Evolutionary conservation across 1,140 invertebrate species (phyloP).

Genomic region (Camponotus pennsylvanicus): DNA sequence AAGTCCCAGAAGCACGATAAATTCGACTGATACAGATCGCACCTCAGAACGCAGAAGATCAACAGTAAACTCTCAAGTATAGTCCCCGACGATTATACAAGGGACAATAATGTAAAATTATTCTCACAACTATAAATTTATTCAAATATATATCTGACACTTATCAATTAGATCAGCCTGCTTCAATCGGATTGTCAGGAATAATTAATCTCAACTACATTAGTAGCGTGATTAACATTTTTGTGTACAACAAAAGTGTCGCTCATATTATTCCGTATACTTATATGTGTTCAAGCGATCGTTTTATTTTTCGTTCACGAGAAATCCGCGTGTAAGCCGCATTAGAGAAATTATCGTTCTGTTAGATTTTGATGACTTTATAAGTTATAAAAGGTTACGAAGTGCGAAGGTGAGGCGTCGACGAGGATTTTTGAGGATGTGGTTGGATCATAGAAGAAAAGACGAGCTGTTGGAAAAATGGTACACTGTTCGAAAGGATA

Average conservation of each 20-base stretch:
- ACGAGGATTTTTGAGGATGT: constrained; percentile 51
- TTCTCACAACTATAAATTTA: neutral
- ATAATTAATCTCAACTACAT: neutral
- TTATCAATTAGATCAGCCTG: constrained; percentile 8
- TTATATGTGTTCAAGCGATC: constrained; percentile 23
- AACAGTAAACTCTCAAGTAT: constrained; percentile 38
- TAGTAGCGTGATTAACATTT: constrained; percentile 27
- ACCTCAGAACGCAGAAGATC: constrained; percentile 39
- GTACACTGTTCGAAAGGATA: constrained; percentile 63
- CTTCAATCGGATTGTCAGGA: neutral
- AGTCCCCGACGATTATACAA: neutral
- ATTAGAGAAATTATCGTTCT: constrained; percentile 56
- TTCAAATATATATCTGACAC: neutral
- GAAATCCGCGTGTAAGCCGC: constrained; percentile 39
- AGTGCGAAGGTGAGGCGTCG: neutral
- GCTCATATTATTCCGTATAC: constrained; percentile 29
- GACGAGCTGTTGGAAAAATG: constrained; percentile 59
- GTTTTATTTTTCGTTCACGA: constrained; percentile 49
- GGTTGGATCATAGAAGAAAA: constrained; percentile 47
- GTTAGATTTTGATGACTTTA: constrained; percentile 52
- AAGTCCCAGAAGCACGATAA: constrained; percentile 62
- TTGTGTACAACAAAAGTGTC: neutral
- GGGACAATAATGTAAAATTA: constrained; percentile 2
- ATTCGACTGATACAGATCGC: constrained; percentile 51
- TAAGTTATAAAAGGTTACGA: constrained; percentile 29